Evolutionary conservation across 2,797 vertebrate species (phyloP).

Genomic region (Salarias fasciatus): DNA sequence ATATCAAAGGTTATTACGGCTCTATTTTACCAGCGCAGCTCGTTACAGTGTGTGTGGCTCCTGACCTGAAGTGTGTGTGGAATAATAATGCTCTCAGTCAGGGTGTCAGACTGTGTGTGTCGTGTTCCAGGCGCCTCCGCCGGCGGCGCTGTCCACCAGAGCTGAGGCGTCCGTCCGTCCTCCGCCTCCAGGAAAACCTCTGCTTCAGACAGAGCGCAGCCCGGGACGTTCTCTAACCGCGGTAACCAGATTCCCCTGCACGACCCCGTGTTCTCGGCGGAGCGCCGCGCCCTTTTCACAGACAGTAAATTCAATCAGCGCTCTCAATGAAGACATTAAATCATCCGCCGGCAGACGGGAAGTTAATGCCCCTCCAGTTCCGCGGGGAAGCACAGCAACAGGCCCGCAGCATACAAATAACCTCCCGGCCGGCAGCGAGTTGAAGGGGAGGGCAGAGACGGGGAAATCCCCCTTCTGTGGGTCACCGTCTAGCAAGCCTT

Average conservation of each 20-base stretch:
- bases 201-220: background rate
- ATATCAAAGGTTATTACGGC: no score
- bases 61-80: no score
- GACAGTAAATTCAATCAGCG: conserved; percentile 12
- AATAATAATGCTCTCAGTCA: no score
- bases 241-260: no score
- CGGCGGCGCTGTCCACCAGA: conserved; percentile 16
- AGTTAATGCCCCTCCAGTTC: background rate
- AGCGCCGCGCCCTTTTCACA: background rate
- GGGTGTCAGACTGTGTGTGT: no score
- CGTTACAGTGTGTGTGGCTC: no score
- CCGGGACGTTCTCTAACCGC: background rate
- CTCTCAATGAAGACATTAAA: conserved; percentile 20
- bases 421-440: no score
- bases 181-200: background rate
- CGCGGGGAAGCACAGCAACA: background rate
- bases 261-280: no score
- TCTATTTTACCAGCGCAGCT: no score
- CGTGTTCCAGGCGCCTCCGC: conserved; percentile 11
- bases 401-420: conserved; percentile 31
- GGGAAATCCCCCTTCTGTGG: no score
- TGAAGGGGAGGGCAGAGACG: no score
- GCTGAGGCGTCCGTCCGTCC: background rate
- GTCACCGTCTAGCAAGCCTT: no score
- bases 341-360: background rate